These are phyloP conservation scores for Parnassius orleans DNA, from an alignment of 2,888 invertebrate genomes.

Conservation along the genomic window DNA sequence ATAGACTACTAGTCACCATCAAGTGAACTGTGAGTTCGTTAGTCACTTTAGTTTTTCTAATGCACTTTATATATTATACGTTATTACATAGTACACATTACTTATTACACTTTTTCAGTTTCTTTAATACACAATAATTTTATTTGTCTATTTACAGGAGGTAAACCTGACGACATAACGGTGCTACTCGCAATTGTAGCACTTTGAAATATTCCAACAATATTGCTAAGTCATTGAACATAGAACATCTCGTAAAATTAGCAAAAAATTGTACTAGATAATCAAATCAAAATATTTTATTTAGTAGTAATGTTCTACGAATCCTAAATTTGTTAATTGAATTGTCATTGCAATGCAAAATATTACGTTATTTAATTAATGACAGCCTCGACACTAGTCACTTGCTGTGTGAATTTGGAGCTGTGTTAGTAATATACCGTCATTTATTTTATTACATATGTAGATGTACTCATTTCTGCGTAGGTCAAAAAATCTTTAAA, in stretches of 20 bases:
- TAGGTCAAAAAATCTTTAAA: too few species aligned
- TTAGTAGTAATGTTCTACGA: conserved; percentile 15
- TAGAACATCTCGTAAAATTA: conserved; percentile 53
- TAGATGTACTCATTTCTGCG: too few species aligned
- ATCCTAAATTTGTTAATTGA: conserved; percentile 6
- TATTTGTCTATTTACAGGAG: conserved; percentile 85
- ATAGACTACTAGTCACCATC: too few species aligned
- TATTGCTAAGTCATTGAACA: conserved; percentile 46
- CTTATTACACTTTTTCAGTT: not conserved
- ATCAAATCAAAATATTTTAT: conserved; percentile 62
- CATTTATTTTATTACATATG: conserved; percentile 27
- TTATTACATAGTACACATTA: not conserved
- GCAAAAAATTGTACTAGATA: conserved; percentile 53
- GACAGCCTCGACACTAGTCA: conserved; percentile 37
- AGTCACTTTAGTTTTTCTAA: too few species aligned
- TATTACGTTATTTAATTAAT: conserved; percentile 24
- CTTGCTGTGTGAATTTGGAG: conserved; percentile 32
- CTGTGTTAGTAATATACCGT: conserved; percentile 31
- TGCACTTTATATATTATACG: too few species aligned
- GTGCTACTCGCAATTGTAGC: conserved; percentile 97
- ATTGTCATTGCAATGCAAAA: not conserved
- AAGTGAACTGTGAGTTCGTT: too few species aligned
- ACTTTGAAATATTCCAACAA: conserved; percentile 80
- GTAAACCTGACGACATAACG: conserved; percentile 99
- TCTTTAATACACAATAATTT: not conserved